Base-by-base conservation (phyloP, 2,888 invertebrate genomes). In the Oscheius sp. region DNA sequence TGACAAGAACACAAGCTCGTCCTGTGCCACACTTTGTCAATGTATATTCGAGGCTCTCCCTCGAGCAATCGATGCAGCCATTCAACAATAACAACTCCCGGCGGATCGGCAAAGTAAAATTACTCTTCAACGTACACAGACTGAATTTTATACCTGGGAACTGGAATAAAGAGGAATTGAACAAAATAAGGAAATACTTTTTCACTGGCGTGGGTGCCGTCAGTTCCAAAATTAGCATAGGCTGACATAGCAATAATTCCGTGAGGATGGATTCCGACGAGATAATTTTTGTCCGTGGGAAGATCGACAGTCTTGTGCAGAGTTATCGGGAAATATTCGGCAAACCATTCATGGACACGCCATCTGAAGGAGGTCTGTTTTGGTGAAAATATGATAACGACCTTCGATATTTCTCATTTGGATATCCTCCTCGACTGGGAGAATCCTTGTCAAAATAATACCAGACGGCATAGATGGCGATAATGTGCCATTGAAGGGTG, bases 261-360 rank as follows among this genome's bases (percentile, higher is more conserved):
- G 89, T 98, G 97, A 0, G 97, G 97, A 89, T 94, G 96, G 75
- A 92, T 92, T 6, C 95, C 94, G 72, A 90, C 83, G 43, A 83
- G 69, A 52, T 83, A 83, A 73, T 83, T 83, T 69, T 80, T 71
- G 13, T 80, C 76, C 12, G 76, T 64, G 2, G 77, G 66, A 70
- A 97, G 88, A 2, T 96, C 94, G 0, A 91, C 92, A 0, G 94
- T 95, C 89, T 95, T 94, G 1, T 94, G 92, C 55, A 96, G 90
- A 72, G 92, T 92, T 25, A 94, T 90, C 0, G 97, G 96, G 87
- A 96, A 97, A 89, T 94, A 97, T 79, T 93, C 92, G 29, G 92
- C 91, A 88, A 93, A 93, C 87, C 93, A 92, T 59, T 85, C 86
- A 93, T 94, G 94, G 89, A 93, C 90, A 29, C 69, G 29, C 76